A percentile compares a stretch with the other conserved stretches of the same genome.
These are phyloP conservation scores for Ridgeia piscesae DNA, from an alignment of 1,140 invertebrate species.

Conservation along the genomic window DNA sequence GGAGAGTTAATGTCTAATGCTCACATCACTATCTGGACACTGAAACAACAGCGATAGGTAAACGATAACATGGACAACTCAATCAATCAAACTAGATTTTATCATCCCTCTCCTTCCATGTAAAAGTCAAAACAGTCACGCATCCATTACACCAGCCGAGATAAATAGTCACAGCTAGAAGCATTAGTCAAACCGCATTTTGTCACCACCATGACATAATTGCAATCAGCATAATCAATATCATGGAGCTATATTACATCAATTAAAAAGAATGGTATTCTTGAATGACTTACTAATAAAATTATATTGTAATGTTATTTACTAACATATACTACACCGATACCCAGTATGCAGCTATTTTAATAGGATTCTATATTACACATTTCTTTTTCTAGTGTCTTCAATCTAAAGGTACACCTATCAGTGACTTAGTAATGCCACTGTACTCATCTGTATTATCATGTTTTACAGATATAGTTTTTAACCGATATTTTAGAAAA, in stretches of 20 bases:
- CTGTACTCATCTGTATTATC: too few species aligned
- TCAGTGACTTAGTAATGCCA: too few species aligned
- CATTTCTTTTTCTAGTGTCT: too few species aligned
- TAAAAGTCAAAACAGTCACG: background rate
- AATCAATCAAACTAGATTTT: background rate
- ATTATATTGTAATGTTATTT: background rate
- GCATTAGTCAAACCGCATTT: background rate
- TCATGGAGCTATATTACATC: background rate
- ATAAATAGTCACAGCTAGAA: background rate
- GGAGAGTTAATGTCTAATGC: background rate
- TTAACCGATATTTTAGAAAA: too few species aligned
- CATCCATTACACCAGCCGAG: background rate
- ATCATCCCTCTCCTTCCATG: background rate
- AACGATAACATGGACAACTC: background rate
- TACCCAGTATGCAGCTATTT: background rate
- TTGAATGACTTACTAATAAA: background rate
- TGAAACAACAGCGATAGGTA: background rate
- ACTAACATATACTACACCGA: background rate
- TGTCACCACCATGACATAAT: background rate
- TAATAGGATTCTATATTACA: too few species aligned
- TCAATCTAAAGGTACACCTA: too few species aligned
- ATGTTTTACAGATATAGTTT: too few species aligned
- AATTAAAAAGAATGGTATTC: too few species aligned
- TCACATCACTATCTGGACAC: background rate
- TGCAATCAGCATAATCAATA: background rate